Base-by-base conservation (phyloP, 64 coral and sea anemone genomes). In the Catalaphyllia jardinei region DNA sequence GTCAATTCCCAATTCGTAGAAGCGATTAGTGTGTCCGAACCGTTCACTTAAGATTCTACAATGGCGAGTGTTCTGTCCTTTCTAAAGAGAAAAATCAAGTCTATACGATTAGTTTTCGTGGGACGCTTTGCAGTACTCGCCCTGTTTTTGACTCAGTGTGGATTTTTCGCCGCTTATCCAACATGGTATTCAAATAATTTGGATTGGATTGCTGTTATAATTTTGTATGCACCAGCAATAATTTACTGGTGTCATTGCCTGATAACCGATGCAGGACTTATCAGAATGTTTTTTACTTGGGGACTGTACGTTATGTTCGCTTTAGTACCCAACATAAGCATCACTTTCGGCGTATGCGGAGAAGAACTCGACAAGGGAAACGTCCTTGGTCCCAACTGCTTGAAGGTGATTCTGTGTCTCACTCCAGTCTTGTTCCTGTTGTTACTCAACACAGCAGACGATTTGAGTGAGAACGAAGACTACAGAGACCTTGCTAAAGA, bases 361-460 rank as follows among this genome's bases (percentile, higher is more conserved):
- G 57, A 94, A 20, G 83, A 72, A 4, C 86, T 95, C 8, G 86
- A 92, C n/a, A 88, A 71, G 16, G 30, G 67, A 0, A 81, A 51
- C 8, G 77, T 83, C 29, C 87, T 95, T 69, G 79, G 94, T 2
- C 89, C 86, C 8, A 95, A 88, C 52, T 8, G 19, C 12, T 65
- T 95, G 20, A 89, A 85, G 62, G 49, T 50, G 2, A 84, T 72
- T 0, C 17, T 92, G n/a, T 95, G 89, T 19, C 9, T 91, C 4
- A 42, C 77, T 2, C 86, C 85, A 10, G 61, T 63, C 10, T 54
- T 92, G 25, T 31, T 82, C 22, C 77, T 95, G 1, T 28, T 95
- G 9, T 46, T 95, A 11, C 19, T 91, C 1, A 89, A 31, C 33
- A 95, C 78, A 2, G 79, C 89, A 64, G 4, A 14, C 12, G 71